These are phyloP conservation scores for Hypomecis atomaria DNA, from an alignment of 2,888 invertebrate species.

Conservation along the genomic window DNA sequence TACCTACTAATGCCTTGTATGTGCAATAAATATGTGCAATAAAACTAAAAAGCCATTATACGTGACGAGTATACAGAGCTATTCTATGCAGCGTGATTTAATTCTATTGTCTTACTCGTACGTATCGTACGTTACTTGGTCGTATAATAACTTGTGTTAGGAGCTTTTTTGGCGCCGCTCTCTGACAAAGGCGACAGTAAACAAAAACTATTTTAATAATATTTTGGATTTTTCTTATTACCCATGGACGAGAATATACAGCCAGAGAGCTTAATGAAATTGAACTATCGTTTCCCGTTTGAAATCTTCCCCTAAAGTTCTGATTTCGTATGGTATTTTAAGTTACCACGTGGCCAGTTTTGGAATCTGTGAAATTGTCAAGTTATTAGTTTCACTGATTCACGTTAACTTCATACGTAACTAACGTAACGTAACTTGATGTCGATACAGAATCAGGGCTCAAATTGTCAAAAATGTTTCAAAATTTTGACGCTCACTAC, in stretches of 20 bases:
- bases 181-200: conserved; percentile 5
- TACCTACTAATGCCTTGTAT: conserved; percentile 7
- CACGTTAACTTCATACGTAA: too few species aligned
- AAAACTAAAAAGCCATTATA: conserved; percentile 22
- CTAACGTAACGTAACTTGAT: too few species aligned
- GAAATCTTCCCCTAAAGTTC: not conserved
- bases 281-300: not conserved
- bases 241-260: too few species aligned
- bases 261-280: too few species aligned
- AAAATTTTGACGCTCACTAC: too few species aligned
- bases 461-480: too few species aligned
- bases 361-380: too few species aligned
- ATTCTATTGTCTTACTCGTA: conserved; percentile 2
- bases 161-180: conserved; percentile 11
- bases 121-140: conserved; percentile 14
- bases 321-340: too few species aligned
- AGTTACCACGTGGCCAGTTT: too few species aligned
- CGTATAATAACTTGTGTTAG: conserved; percentile 4
- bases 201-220: not conserved
- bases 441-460: too few species aligned
- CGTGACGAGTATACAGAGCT: conserved; percentile 13
- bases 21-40: conserved; percentile 27
- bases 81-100: not conserved
- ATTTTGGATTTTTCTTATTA: not conserved
- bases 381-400: too few species aligned